Base-by-base conservation (phyloP, 2,113 vertebrate genomes). In the Mugil cephalus region DNA sequence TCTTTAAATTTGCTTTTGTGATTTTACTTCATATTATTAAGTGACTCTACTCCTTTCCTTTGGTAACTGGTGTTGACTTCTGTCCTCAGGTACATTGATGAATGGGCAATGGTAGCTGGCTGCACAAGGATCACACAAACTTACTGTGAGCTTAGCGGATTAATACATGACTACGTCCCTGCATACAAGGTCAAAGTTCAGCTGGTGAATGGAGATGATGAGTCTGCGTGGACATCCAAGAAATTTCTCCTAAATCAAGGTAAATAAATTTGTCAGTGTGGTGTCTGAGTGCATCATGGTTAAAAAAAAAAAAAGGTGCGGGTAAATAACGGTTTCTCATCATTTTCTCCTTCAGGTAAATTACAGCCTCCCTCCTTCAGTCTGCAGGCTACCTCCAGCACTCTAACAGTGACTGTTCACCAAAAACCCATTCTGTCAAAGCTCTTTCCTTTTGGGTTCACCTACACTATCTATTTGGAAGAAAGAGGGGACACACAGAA, bases 301-400 rank as follows among this genome's bases (percentile, higher is more conserved):
- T 51, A 2, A 0, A 50, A 19, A 48, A 0, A 8, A 2, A 0
- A 50, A 19, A 48, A 0, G 8, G 63, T 36, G n/a, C 18, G 21
- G 4, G 30, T 2, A 51, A 2, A 42, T 7, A 35, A 14, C 46
- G 15, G 0, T 4, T 0, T 2, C 54, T 0, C 77, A 63, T 59
- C 63, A 17, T 54, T 54, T 42, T 40, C 40, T 17, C 34, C 65
- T 8, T 77, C 3, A 94, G 93, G 82, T 61, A 5, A 83, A 7
- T 17, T 94, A 40, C 56, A 21, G 4, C 77, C 91, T 36, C 94
- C 94, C 0, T 70, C 82, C 8, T 94, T 94, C 73, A 87, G 17
- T 7, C 36, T 94, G 63, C 70, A 48, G 46, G 80, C 85, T 0
- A 89, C 87, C 4, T 83, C 90, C 15, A 81, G 76, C 45, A 84